phyloP scores from a whole-genome alignment of 1,140 invertebrate species.

The Halictus rubicundus region DNA sequence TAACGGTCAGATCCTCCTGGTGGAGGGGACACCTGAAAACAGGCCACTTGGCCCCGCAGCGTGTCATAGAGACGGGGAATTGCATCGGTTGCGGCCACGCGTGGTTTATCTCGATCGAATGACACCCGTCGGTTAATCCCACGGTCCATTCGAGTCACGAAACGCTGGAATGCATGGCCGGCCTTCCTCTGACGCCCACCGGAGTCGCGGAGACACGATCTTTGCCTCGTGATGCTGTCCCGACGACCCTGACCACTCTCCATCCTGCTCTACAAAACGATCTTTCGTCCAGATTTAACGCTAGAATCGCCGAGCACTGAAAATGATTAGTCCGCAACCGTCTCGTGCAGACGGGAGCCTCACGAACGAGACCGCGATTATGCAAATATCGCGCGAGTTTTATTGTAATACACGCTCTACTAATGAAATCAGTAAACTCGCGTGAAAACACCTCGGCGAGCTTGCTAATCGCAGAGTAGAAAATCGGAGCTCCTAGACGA shows the following conservation, averaged over 20 bases:
- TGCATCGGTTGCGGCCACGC: slow-evolving; percentile 25
- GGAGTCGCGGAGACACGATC: neutral
- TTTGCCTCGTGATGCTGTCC: neutral
- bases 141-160: slow-evolving; percentile 15
- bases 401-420: no score
- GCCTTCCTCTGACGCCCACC: slow-evolving; percentile 2
- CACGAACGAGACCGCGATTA: no score
- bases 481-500: no score
- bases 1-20: slow-evolving; percentile 17
- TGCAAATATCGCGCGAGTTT: no score
- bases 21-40: slow-evolving; percentile 17
- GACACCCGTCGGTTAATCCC: slow-evolving; percentile 15
- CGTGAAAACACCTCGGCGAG: no score
- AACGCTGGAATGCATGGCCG: slow-evolving; percentile 26
- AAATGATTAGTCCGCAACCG: no score
- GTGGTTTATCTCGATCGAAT: slow-evolving; percentile 48
- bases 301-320: no score
- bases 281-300: neutral
- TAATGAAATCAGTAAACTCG: no score
- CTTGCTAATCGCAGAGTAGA: no score
- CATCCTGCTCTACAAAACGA: slow-evolving; percentile 13
- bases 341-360: no score
- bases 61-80: slow-evolving; percentile 28
- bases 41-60: slow-evolving; percentile 23
- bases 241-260: slow-evolving; percentile 18